A percentile compares a stretch with the other conserved stretches of the same genome.
phyloP scores from a whole-genome alignment of 2,888 invertebrate species.

The Volucella inanis region DNA sequence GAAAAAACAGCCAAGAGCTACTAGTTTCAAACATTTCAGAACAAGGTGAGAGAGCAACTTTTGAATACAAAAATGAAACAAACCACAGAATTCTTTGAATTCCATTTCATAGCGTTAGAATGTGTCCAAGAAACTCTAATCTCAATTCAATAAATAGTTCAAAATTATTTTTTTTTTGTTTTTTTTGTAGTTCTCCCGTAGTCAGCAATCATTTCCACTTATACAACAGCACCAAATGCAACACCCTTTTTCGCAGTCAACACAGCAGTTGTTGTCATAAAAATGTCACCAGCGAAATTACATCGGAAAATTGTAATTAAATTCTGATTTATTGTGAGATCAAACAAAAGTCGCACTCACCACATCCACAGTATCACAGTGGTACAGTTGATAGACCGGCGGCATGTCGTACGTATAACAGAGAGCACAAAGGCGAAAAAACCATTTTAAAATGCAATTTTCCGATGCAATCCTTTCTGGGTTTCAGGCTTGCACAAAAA shows the following conservation, averaged over 20 bases:
- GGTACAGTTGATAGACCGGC: slow-evolving; percentile 3
- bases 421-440: not conserved
- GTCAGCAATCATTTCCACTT: slow-evolving; percentile 12
- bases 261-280: slow-evolving; percentile 58
- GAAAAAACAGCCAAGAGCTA: too few relatives aligned
- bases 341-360: slow-evolving; percentile 65
- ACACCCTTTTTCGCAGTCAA: slow-evolving; percentile 26
- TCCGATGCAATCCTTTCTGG: slow-evolving; percentile 68
- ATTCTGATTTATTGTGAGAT: slow-evolving; percentile 73
- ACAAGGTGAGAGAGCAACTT: too few relatives aligned
- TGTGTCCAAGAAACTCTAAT: too few relatives aligned
- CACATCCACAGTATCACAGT: slow-evolving; percentile 6
- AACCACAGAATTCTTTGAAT: too few relatives aligned
- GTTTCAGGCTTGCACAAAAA: not conserved
- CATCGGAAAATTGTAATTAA: slow-evolving; percentile 71
- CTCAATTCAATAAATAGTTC: too few relatives aligned
- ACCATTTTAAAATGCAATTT: slow-evolving; percentile 71
- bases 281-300: slow-evolving; percentile 72
- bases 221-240: slow-evolving; percentile 24
- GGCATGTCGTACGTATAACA: too few relatives aligned
- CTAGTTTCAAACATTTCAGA: too few relatives aligned
- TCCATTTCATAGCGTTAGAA: too few relatives aligned
- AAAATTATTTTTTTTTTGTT: not conserved
- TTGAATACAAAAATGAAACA: too few relatives aligned
- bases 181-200: not conserved